Conservation (phyloP, 2,888 invertebrate species). For the Drosophila neotestacea region DNA sequence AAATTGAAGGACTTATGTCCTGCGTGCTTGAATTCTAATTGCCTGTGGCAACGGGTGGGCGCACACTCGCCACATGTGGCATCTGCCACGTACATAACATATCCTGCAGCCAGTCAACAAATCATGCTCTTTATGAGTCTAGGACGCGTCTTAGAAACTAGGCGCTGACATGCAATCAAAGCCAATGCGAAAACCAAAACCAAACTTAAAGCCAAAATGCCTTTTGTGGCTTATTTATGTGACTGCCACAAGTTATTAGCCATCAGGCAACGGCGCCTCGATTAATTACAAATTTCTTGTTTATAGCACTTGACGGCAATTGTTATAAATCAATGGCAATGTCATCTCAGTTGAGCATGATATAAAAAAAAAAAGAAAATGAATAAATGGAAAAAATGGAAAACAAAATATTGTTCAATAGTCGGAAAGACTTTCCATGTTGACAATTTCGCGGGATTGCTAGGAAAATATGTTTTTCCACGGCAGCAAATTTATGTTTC, state of each 20-base stretch:
- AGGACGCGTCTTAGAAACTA: conserved; percentile 42
- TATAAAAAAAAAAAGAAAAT: background rate
- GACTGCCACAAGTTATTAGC: conserved; percentile 39
- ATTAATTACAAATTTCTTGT: conserved; percentile 67
- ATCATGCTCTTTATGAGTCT: conserved; percentile 40
- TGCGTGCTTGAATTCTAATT: conserved; percentile 47
- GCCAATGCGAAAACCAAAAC: conserved; percentile 20
- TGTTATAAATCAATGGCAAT: conserved; percentile 77
- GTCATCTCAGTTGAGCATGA: conserved; percentile 40
- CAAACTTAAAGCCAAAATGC: conserved; percentile 1
- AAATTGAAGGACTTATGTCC: conserved; percentile 47
- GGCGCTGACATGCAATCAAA: conserved; percentile 56
- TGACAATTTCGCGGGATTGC: conserved; percentile 67
- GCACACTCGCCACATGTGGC: conserved; percentile 44
- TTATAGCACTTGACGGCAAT: conserved; percentile 57
- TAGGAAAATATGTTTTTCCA: conserved; percentile 59
- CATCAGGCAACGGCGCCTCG: conserved; percentile 32
- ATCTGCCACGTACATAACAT: conserved; percentile 15
- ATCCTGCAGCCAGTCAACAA: conserved; percentile 32
- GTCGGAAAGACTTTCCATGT: conserved; percentile 47
- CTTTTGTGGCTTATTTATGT: conserved; percentile 31
- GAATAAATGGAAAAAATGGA: conserved; percentile 10
- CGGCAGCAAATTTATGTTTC: conserved; percentile 53
- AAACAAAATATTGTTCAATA: conserved; percentile 31
- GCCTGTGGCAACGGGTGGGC: conserved; percentile 45